Evolutionary conservation across 1,140 invertebrate species (phyloP).

Genomic region (Bombus vancouverensis): DNA sequence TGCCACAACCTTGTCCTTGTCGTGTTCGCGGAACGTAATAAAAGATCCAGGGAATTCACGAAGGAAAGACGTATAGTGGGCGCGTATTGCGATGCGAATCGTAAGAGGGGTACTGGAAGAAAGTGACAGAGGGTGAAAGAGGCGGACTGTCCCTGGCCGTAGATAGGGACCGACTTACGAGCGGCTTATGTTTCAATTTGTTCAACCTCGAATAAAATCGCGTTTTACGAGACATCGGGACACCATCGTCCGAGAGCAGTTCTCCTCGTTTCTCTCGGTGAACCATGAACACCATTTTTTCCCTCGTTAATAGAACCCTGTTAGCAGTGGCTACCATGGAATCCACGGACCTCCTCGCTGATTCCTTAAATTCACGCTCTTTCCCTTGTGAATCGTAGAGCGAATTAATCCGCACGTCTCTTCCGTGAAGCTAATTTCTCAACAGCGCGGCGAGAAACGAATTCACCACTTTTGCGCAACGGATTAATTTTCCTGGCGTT

Average conservation of each 20-base stretch:
- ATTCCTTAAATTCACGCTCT: constrained; percentile 23
- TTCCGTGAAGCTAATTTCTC: neutral
- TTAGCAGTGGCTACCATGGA: neutral
- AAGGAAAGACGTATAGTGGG: constrained; percentile 53
- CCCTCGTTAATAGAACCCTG: constrained; percentile 49
- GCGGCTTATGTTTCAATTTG: constrained; percentile 73
- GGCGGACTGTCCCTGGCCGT: constrained; percentile 3
- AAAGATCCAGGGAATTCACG: constrained; percentile 62
- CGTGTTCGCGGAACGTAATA: constrained; percentile 59
- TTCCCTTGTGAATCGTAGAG: too few relatives aligned
- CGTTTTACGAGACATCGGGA: constrained; percentile 68
- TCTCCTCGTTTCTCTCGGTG: constrained; percentile 2
- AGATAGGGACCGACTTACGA: constrained; percentile 67
- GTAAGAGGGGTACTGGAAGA: neutral
- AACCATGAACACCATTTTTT: constrained; percentile 29
- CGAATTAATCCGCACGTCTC: constrained; percentile 15
- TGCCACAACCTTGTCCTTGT: constrained; percentile 59
- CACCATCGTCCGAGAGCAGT: constrained; percentile 45
- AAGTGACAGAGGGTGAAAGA: neutral
- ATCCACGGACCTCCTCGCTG: neutral
- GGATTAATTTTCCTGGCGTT: neutral
- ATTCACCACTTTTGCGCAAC: neutral
- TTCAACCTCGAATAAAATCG: constrained; percentile 69
- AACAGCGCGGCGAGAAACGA: neutral
- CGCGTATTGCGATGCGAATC: constrained; percentile 22